Conservation (phyloP, 2,888 invertebrate genomes). For the Noctua pronuba region DNA sequence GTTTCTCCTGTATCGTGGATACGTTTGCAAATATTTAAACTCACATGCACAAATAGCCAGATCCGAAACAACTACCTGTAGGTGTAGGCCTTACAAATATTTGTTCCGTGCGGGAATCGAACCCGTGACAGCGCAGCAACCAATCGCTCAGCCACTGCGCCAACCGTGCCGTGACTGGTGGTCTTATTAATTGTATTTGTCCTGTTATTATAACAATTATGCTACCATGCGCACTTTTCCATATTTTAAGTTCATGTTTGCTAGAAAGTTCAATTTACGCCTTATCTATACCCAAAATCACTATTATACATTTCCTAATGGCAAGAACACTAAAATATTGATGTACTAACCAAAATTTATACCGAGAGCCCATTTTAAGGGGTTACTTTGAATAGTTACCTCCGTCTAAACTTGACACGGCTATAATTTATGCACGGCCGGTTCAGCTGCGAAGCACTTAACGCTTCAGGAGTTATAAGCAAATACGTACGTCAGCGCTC, state of each 20-base stretch:
- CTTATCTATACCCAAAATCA: constrained; percentile 1
- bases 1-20: neutral
- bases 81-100: neutral
- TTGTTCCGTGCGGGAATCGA: neutral
- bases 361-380: constrained; percentile 32
- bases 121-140: neutral
- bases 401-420: constrained; percentile 46
- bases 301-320: constrained; percentile 18
- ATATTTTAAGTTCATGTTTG: neutral
- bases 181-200: neutral
- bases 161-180: neutral
- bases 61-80: neutral
- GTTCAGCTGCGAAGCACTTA: constrained; percentile 57
- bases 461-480: constrained; percentile 53
- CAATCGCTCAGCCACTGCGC: neutral
- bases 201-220: neutral
- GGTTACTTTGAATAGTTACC: constrained; percentile 54
- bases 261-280: neutral
- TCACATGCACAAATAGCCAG: neutral
- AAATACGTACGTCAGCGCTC: constrained; percentile 49
- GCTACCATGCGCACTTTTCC: neutral
- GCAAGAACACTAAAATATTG: constrained; percentile 47
- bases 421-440: constrained; percentile 59
- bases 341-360: constrained; percentile 45
- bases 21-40: neutral